Base-by-base conservation (phyloP, 2,888 invertebrate genomes). In the Ypsolopha sequella region DNA sequence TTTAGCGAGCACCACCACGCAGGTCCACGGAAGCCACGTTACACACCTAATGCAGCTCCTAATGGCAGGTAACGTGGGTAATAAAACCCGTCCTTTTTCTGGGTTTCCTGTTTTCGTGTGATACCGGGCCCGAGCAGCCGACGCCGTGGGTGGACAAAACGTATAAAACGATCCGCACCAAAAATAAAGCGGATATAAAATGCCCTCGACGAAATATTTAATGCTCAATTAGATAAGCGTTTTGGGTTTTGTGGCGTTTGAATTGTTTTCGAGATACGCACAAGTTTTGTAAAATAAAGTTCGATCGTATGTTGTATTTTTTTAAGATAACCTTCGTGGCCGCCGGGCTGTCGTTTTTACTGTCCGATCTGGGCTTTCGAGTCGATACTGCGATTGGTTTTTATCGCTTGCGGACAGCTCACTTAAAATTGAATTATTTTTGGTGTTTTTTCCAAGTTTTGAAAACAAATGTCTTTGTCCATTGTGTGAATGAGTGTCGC, bases 161-260 rank as follows among this genome's bases (percentile, higher is more conserved):
- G 74, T 76, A 79, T 75, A 80, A 80, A 81, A 80, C 76, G 76
- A 74, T 74, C 68, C 70, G 70, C 70, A 75, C 65, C 71, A 65
- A 79, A 80, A 77, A 84, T 80, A 80, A 82, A 85, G 76, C 74
- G 67, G 73, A 80, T 78, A 84, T 81, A 81, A 82, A 82, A 81
- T 81, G 76, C 71, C 71, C 76, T 78, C 84, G 80, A 80, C 75
- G 85, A 86, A 81, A 80, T 84, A 80, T 81, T 84, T 84, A 82
- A 84, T 81, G 77, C 82, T 84, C 81, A 85, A 84, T 84, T 85
- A 84, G 82, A 82, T 84, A 84, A 82, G 79, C 80, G 79, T 80
- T 84, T 80, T 81, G 71, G 78, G 76, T 79, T 82, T 77, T 76
- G 79, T 80, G 75, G 73, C 73, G 76, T 76, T 79, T 72, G 77